Percentiles rank a stretch among this genome's conserved stretches.
Evolutionary conservation across 1,140 invertebrate genomes (phyloP).

Genomic region (Eumaeus atala): DNA sequence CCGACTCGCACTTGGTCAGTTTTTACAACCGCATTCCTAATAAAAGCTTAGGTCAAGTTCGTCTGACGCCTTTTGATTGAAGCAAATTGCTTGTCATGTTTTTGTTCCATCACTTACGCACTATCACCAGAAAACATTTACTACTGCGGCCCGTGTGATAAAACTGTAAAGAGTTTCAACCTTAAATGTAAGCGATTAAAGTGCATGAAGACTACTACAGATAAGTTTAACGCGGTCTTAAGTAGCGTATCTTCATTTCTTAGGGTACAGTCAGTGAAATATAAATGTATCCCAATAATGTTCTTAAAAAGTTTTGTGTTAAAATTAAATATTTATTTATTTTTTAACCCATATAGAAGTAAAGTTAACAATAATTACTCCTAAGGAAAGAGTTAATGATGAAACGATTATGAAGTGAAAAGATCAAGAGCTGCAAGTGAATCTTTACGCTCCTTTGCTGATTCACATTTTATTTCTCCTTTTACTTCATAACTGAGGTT

Average conservation of each 20-base stretch:
- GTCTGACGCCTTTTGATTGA: conserved; percentile 40
- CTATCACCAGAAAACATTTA: conserved; percentile 26
- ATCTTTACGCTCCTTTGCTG: no score
- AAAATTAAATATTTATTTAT: no score
- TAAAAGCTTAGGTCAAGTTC: conserved; percentile 38
- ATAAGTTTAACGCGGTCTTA: neutral
- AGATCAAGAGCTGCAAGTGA: no score
- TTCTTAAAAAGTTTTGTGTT: no score
- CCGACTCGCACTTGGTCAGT: neutral
- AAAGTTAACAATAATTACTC: no score
- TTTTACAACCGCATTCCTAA: conserved; percentile 14
- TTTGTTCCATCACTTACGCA: conserved; percentile 30
- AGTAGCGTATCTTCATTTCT: conserved; percentile 25
- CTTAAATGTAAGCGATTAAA: conserved; percentile 5
- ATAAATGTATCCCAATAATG: no score
- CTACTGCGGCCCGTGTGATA: neutral
- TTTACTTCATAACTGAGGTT: no score
- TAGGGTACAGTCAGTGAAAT: neutral
- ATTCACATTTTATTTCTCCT: no score
- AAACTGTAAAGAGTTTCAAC: neutral
- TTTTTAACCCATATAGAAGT: no score
- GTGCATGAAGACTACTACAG: neutral
- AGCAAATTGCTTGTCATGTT: conserved; percentile 41
- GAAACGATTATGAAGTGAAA: no score
- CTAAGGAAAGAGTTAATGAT: no score